A percentile compares a stretch with the other conserved stretches of the same genome.
Evolutionary conservation across 2,113 vertebrate species (phyloP).

Genomic region (Dendrocopos noguchii): DNA sequence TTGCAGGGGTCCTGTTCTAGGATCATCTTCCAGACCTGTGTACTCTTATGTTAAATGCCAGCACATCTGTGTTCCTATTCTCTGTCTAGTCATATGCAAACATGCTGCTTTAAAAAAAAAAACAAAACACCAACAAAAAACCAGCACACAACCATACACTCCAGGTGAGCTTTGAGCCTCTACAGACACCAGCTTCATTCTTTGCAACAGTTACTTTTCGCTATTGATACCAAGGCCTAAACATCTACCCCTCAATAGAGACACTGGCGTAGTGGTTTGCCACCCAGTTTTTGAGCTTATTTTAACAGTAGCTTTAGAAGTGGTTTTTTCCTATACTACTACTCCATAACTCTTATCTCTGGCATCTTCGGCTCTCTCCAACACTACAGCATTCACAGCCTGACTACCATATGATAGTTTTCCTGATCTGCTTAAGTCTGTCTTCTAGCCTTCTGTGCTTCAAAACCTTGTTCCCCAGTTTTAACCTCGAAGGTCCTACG

Average conservation of each 20-base stretch:
- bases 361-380: not conserved
- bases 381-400: not conserved
- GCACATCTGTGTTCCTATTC: not conserved
- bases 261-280: not conserved
- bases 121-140: no score
- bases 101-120: not conserved
- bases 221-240: accelerated
- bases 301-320: not conserved
- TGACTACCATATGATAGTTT: not conserved
- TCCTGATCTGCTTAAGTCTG: not conserved
- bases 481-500: not conserved
- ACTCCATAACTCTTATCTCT: not conserved
- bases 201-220: not conserved
- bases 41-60: not conserved
- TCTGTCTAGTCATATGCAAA: not conserved
- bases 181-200: not conserved
- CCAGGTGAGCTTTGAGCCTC: not conserved
- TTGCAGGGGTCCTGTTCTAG: not conserved
- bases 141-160: not conserved
- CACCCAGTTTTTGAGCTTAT: not conserved
- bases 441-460: not conserved
- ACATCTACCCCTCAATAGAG: not conserved
- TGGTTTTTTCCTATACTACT: not conserved
- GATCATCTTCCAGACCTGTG: not conserved
- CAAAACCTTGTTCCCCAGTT: not conserved